Evolutionary conservation across 2,113 vertebrate species (phyloP), one percentile per base, ranked within the genome.

Genomic region (Danionella cerebrum): DNA sequence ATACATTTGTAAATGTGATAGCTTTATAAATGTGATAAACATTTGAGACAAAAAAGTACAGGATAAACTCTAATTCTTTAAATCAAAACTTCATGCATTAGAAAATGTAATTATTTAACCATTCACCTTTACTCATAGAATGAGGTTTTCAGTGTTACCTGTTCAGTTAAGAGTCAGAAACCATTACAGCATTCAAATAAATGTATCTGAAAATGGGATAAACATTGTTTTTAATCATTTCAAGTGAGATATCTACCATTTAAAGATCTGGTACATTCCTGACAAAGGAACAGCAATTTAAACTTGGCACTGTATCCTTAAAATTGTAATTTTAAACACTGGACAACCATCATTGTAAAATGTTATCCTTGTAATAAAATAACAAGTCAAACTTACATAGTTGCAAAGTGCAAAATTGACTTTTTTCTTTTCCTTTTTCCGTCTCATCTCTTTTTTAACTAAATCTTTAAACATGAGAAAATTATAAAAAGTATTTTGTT

Each of bases 351-450:
- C 80, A 83, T 80, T 82, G 77, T 78, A 81, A 84, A 82, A 78
- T 57, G 75, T 82, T 78, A 79, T 85, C 81, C 78, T 83, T 79
- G 69, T 87, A 90, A 88, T 91, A 92, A 91, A 91, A 91, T 91
- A 94, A 93, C 91, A 95, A 92, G 92, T 92, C 91, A 91, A 48
- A 92, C 90, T 90, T 87, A 86, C 91, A 91, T 92, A 92, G 90
- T 92, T 90, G 85, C 88, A 96, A 97, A 97, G 95, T 97, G 94
- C 93, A 94, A 96, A 94, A 89, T 89, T 87, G 91, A n/a, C n/a
- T 88, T 88, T 88, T 91, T 85, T 11, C 8, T 29, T 2, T 12
- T 1, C 14, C 33, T 63, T 88, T 10, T 21, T 21, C n/a, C n/a
- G n/a, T n/a, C n/a, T n/a, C n/a, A n/a, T 63, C 5, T 24, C 6